Conservation (phyloP, 2,797 vertebrate genomes). For the Diglossa cyanea region DNA sequence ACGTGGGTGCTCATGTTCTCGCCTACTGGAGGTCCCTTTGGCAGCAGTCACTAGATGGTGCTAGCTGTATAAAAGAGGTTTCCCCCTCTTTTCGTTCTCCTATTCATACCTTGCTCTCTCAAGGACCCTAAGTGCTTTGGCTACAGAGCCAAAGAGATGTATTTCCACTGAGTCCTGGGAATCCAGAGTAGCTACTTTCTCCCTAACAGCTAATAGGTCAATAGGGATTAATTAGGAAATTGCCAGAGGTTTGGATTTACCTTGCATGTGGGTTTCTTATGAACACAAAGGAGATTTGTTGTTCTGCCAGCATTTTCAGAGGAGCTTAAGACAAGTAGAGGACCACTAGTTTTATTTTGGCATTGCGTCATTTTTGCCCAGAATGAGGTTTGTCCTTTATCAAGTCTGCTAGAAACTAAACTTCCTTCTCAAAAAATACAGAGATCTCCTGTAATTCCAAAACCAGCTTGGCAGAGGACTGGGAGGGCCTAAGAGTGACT, state of each 20-base stretch:
- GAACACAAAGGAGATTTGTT: neutral
- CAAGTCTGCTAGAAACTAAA: neutral
- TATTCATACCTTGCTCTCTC: neutral
- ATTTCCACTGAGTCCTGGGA: neutral
- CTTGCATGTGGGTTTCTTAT: neutral
- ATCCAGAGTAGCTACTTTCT: neutral
- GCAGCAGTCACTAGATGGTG: conserved; percentile 67
- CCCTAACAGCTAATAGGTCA: neutral
- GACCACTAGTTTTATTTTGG: neutral
- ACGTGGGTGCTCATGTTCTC: neutral
- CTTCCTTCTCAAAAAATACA: neutral
- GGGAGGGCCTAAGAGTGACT: fast-evolving
- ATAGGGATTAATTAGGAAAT: neutral
- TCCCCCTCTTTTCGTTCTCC: neutral
- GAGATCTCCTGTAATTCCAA: neutral
- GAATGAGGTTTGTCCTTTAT: neutral
- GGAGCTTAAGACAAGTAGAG: neutral
- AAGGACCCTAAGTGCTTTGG: neutral
- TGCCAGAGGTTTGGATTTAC: neutral
- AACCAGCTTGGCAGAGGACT: neutral
- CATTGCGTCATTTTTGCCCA: neutral
- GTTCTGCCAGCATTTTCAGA: neutral
- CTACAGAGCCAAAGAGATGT: neutral
- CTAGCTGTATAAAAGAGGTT: conserved; percentile 43
- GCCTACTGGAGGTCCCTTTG: conserved; percentile 11